A percentile compares a stretch with the other conserved stretches of the same genome.
These are phyloP conservation scores for Salvelinus namaycush DNA, from an alignment of 2,113 vertebrate species.

Conservation along the genomic window DNA sequence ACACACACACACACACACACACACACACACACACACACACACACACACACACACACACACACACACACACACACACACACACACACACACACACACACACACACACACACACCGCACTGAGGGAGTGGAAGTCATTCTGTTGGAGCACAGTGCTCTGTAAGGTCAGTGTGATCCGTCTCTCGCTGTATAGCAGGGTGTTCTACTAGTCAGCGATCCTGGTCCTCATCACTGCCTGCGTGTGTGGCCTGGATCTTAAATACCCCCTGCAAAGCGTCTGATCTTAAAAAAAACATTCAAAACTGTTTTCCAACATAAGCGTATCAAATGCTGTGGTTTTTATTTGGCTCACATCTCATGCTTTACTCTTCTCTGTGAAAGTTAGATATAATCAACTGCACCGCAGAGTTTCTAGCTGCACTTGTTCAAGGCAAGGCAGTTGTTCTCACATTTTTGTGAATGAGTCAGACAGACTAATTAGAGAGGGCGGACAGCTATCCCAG, in stretches of 20 bases:
- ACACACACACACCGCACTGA: no score
- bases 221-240: not conserved
- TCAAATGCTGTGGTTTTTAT: not conserved
- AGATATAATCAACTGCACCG: not conserved
- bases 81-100: no score
- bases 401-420: not conserved
- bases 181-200: slow-evolving; percentile 8
- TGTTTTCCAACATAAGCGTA: not conserved
- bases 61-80: no score
- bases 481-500: slow-evolving; percentile 14
- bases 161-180: not conserved
- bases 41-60: no score
- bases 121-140: no score
- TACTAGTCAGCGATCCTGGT: not conserved
- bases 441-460: slow-evolving; percentile 62
- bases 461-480: slow-evolving; percentile 39
- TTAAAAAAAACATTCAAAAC: not conserved
- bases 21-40: no score
- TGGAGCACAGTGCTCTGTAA: not conserved
- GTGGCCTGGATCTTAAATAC: not conserved
- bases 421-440: not conserved
- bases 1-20: no score
- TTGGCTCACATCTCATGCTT: not conserved
- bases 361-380: not conserved
- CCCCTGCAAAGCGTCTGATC: not conserved